phyloP scores from a whole-genome alignment of 2,113 vertebrate genomes.

The Ardeotis arabs region DNA sequence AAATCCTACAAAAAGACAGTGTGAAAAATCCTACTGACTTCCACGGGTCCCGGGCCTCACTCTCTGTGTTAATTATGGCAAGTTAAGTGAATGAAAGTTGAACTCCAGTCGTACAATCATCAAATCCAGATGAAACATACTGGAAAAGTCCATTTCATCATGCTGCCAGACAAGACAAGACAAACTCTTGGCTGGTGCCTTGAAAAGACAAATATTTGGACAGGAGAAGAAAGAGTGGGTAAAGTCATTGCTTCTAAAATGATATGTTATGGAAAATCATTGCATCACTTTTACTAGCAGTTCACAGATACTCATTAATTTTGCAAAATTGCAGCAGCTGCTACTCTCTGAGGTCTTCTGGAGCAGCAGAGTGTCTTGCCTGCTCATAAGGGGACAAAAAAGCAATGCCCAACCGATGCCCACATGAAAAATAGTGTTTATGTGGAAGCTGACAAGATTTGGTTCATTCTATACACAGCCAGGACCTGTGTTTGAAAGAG shows the following conservation, averaged over 20 bases:
- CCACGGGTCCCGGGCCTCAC: neutral
- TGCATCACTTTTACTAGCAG: slow-evolving; percentile 26
- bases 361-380: neutral
- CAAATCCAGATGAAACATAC: slow-evolving; percentile 1
- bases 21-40: neutral
- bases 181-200: slow-evolving; percentile 47
- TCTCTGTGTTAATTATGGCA: neutral
- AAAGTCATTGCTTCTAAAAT: slow-evolving; percentile 41
- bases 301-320: slow-evolving; percentile 54
- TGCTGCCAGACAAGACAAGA: slow-evolving; percentile 36
- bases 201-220: slow-evolving; percentile 63
- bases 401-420: neutral
- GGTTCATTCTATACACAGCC: neutral
- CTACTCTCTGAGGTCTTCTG: neutral
- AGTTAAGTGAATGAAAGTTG: neutral
- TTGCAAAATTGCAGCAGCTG: slow-evolving; percentile 12
- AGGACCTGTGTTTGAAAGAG: neutral
- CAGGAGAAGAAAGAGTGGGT: slow-evolving; percentile 13
- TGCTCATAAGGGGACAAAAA: neutral
- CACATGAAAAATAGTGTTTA: slow-evolving; percentile 1
- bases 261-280: slow-evolving; percentile 49
- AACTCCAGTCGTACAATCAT: slow-evolving; percentile 10
- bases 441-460: neutral
- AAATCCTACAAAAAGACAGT: neutral
- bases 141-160: slow-evolving; percentile 41